These are phyloP conservation scores for Tortrix viridana DNA, from an alignment of 2,888 invertebrate species.

Conservation along the genomic window DNA sequence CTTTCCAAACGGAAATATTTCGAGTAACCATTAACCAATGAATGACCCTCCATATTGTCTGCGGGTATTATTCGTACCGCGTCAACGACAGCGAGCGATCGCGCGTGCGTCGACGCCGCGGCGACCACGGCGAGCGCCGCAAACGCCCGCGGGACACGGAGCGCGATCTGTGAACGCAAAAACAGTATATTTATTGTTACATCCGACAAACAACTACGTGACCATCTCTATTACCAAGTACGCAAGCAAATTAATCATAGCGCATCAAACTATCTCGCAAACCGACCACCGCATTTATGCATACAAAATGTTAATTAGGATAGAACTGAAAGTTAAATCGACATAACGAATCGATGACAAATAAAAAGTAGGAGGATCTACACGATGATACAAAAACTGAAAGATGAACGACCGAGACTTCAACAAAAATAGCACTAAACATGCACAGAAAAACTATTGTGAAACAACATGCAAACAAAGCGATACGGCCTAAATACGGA, in stretches of 20 bases:
- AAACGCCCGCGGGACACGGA: constrained; percentile 85
- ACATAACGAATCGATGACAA: constrained; percentile 3
- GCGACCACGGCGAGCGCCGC: constrained; percentile 77
- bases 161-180: constrained; percentile 80
- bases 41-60: no score
- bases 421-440: constrained; percentile 7
- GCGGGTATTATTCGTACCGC: constrained; percentile 56
- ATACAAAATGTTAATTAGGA: constrained; percentile 8
- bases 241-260: not conserved
- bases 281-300: constrained; percentile 8
- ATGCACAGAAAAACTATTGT: constrained; percentile 12
- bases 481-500: constrained; percentile 6
- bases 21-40: no score
- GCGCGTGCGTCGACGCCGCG: constrained; percentile 66
- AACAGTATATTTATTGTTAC: not conserved
- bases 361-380: not conserved
- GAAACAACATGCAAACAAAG: constrained; percentile 20
- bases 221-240: not conserved
- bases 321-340: constrained; percentile 7
- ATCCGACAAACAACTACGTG: not conserved
- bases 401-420: constrained; percentile 9
- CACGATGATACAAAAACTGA: constrained; percentile 15
- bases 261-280: not conserved
- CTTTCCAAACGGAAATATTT: no score
- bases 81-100: constrained; percentile 72